A percentile compares a stretch with the other conserved stretches of the same genome.
phyloP scores from a whole-genome alignment of 2,888 invertebrate genomes.

The Macaria liturata region DNA sequence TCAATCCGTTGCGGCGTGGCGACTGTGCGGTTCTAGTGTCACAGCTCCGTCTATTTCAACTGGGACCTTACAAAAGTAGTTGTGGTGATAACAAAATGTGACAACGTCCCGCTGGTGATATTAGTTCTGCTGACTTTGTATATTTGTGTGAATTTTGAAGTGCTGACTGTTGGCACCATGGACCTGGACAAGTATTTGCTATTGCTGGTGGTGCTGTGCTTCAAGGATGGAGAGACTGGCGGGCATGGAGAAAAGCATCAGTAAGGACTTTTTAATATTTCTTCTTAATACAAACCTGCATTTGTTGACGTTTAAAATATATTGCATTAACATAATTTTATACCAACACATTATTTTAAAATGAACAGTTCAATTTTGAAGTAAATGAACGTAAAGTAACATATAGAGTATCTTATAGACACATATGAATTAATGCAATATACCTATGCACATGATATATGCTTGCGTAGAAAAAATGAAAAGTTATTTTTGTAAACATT shows the following conservation, averaged over 20 bases:
- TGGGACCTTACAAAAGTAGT: constrained; percentile 54
- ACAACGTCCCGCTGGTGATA: constrained; percentile 49
- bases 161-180: constrained; percentile 47
- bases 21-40: constrained; percentile 57
- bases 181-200: constrained; percentile 60
- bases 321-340: no score
- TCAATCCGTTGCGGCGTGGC: constrained; percentile 66
- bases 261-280: constrained; percentile 48
- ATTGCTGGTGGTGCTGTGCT: constrained; percentile 58
- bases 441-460: no score
- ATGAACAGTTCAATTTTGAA: no score
- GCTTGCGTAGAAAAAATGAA: no score
- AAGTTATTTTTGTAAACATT: no score
- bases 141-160: constrained; percentile 47
- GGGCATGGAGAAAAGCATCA: constrained; percentile 73
- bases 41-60: constrained; percentile 51
- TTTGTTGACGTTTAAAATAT: no score
- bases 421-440: no score
- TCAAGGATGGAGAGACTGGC: constrained; percentile 64
- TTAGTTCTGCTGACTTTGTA: constrained; percentile 45
- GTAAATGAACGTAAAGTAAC: no score
- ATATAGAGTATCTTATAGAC: no score
- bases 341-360: no score
- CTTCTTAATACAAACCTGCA: not conserved
- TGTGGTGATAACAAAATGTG: constrained; percentile 67